A percentile compares a stretch with the other conserved stretches of the same genome.
Conservation (phyloP, 2,888 invertebrate genomes). For the Platerodrilus igneus region DNA sequence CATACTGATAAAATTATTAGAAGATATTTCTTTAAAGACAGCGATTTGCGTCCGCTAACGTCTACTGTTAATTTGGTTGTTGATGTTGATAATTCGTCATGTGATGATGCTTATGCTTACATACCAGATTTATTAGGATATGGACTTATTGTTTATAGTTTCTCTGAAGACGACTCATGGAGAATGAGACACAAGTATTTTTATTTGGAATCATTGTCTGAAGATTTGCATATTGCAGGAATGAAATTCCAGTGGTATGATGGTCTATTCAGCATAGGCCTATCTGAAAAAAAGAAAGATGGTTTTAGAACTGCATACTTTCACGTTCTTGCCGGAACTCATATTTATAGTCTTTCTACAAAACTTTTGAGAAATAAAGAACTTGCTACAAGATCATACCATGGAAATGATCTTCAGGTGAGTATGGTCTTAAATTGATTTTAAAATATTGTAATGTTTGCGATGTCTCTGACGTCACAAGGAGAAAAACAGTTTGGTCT, state of each 20-base stretch:
- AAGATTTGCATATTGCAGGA: conserved; percentile 63
- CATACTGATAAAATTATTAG: conserved; percentile 57
- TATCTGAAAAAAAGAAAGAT: conserved; percentile 52
- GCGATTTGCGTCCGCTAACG: conserved; percentile 47
- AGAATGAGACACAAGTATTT: conserved; percentile 67
- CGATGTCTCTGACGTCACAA: too few relatives aligned
- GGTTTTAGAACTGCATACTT: conserved; percentile 65
- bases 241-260: conserved; percentile 75
- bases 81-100: conserved; percentile 57
- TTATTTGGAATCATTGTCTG: conserved; percentile 64
- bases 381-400: conserved; percentile 51
- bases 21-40: conserved; percentile 53
- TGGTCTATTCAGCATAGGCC: conserved; percentile 69
- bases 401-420: conserved; percentile 54
- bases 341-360: conserved; percentile 68
- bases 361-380: conserved; percentile 55
- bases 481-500: too few relatives aligned
- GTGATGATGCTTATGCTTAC: conserved; percentile 65
- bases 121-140: conserved; percentile 63
- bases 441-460: too few relatives aligned
- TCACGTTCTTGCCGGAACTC: conserved; percentile 70
- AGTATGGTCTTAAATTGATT: conserved; percentile 9
- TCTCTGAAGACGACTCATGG: conserved; percentile 62
- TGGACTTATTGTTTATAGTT: conserved; percentile 59
- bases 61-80: conserved; percentile 65